These are phyloP conservation scores for Xenopus petersii DNA, from an alignment of 2,797 vertebrate species.

Conservation along the genomic window DNA sequence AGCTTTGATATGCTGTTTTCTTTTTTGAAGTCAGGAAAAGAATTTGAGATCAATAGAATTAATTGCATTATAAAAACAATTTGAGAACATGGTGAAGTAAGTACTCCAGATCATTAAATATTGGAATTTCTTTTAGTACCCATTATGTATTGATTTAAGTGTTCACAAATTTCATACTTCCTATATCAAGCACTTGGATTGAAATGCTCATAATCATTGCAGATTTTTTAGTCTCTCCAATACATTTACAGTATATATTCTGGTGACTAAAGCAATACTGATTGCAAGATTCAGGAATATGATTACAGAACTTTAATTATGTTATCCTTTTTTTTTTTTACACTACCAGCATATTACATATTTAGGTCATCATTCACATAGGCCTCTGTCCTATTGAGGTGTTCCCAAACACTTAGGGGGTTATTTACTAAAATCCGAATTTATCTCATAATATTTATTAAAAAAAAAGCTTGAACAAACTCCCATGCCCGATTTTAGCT, in stretches of 20 bases:
- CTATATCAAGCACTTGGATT: conserved; percentile 8
- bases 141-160: conserved; percentile 36
- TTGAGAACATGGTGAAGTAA: conserved; percentile 28
- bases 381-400: no score
- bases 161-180: conserved; percentile 7
- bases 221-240: background rate
- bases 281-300: no score
- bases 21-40: conserved; percentile 18
- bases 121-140: conserved; percentile 31
- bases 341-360: no score
- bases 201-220: conserved; percentile 1
- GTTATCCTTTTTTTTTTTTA: no score
- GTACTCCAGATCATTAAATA: conserved; percentile 31
- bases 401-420: no score
- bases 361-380: no score
- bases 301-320: no score
- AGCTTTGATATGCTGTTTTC: background rate
- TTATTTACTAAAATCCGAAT: no score
- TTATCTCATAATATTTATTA: no score
- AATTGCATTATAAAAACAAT: conserved; percentile 28
- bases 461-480: no score
- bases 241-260: background rate
- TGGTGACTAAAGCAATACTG: background rate
- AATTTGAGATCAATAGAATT: conserved; percentile 32
- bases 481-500: no score